Conservation (phyloP, 2,113 vertebrate genomes). For the Callipepla californica region DNA sequence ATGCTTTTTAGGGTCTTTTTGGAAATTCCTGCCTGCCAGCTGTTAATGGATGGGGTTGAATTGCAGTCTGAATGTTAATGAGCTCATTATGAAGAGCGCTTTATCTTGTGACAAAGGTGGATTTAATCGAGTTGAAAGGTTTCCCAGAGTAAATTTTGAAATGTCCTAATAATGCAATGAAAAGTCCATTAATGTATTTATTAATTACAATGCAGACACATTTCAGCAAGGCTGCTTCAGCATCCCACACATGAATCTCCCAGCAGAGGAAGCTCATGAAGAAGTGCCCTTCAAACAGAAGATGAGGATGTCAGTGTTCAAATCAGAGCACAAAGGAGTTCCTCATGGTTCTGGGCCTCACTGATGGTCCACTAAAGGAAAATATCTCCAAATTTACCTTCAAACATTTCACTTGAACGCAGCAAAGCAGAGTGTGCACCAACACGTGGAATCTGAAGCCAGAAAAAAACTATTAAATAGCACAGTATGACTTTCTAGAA, state of each 20-base stretch:
- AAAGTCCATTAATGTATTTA: constrained; percentile 64
- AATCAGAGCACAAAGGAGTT: neutral
- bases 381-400: neutral
- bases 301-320: fast-evolving
- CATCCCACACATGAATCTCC: neutral
- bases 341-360: fast-evolving
- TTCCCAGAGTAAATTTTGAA: constrained; percentile 73
- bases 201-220: constrained; percentile 30
- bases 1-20: constrained; percentile 37
- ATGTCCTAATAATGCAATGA: constrained; percentile 66
- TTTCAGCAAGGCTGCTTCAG: constrained; percentile 21
- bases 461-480: neutral
- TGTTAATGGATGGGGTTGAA: constrained; percentile 64
- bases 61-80: constrained; percentile 66
- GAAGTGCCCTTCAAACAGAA: neutral
- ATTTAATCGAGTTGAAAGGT: constrained; percentile 73
- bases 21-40: constrained; percentile 48
- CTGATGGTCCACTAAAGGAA: neutral
- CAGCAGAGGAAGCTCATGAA: neutral
- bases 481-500: neutral
- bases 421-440: neutral
- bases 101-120: constrained; percentile 74
- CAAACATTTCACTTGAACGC: neutral
- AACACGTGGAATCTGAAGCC: neutral
- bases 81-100: constrained; percentile 63